Evolutionary conservation across 2,797 vertebrate species (phyloP), one percentile per base, ranked within the genome.

Genomic region (Amblyraja radiata): DNA sequence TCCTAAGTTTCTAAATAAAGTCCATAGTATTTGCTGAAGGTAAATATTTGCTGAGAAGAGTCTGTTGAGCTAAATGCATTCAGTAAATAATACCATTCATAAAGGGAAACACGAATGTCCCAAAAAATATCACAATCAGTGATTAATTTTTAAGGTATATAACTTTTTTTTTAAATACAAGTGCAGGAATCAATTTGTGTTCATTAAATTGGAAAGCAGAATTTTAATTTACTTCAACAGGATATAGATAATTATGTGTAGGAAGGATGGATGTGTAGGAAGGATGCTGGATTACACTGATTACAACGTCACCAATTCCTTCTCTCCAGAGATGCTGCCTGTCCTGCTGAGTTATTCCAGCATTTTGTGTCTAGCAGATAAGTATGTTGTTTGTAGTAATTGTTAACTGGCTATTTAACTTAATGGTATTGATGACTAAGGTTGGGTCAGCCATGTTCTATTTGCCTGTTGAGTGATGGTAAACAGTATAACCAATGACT

Each of bases 1-100:
- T 86, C 16, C 3, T 63, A 13, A 32, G 61, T 86, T 63, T n/a
- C 58, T 28, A 13, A 61, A 86, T 63, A 63, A 86, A 86, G 58
- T 61, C 83, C 28, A 63, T 63, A 73, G 71, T 90, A 46, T 73
- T 90, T 90, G 63, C 86, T 90, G 86, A 32, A n/a, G 36, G 32
- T 71, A 9, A 90, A 36, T 90, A 90, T 90, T 90, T 90, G 16
- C 7, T 18, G 32, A 71, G 14, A 68, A 25, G 1, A 90, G 90
- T 71, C 63, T 90, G 8, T 36, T n/a, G 32, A 90, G 88, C 18
- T 13, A 71, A 90, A 68, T 90, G 6, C n/a, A 68, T 36, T 90
- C 2, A 68, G n/a, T 68, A 63, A 68, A 68, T 46, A 6, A 71
- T 90, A 2, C 9, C 32, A 63, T 90, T 54, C 23, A 28, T 81